Percentiles rank a stretch among this genome's conserved stretches.
phyloP scores from a whole-genome alignment of 2,888 invertebrate genomes.

The Chymomyza amoena region DNA sequence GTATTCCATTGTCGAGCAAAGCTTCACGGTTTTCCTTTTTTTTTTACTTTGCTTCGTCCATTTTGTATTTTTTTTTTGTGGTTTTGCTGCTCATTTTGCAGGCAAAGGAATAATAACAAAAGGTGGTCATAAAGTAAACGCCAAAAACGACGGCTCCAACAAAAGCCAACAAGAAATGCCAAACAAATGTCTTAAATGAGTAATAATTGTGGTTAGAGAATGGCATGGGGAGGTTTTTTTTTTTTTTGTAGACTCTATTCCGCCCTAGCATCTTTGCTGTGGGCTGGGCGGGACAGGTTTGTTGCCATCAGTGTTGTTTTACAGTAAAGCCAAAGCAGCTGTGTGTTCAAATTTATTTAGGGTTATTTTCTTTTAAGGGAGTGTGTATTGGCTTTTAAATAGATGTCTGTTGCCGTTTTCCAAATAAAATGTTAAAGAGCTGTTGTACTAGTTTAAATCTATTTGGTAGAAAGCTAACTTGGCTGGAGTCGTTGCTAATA shows the following conservation, averaged over 20 bases:
- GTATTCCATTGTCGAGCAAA: too few relatives aligned
- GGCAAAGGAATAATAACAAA: slow-evolving; percentile 59
- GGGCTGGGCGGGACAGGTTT: background rate
- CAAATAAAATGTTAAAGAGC: background rate
- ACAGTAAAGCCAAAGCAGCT: slow-evolving; percentile 12
- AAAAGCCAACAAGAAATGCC: background rate
- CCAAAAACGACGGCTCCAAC: background rate
- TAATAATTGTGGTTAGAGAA: slow-evolving; percentile 53
- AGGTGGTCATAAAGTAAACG: slow-evolving; percentile 24
- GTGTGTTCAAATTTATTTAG: background rate
- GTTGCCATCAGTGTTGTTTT: slow-evolving; percentile 24
- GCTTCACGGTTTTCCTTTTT: background rate
- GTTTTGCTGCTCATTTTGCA: slow-evolving; percentile 47
- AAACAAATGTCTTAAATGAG: slow-evolving; percentile 59
- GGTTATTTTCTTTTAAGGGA: background rate
- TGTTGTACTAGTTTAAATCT: background rate
- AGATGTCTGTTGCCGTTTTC: background rate
- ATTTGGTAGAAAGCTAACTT: too few relatives aligned
- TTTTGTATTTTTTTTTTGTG: slow-evolving; percentile 42
- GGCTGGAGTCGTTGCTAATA: too few relatives aligned
- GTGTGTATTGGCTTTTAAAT: background rate
- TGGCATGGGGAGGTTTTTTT: slow-evolving; percentile 3
- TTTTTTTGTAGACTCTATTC: slow-evolving; percentile 2
- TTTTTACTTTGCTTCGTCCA: slow-evolving; percentile 4
- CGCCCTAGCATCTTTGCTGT: background rate